Conservation (phyloP, 2,888 invertebrate species). For the Amphipoea lucens region DNA sequence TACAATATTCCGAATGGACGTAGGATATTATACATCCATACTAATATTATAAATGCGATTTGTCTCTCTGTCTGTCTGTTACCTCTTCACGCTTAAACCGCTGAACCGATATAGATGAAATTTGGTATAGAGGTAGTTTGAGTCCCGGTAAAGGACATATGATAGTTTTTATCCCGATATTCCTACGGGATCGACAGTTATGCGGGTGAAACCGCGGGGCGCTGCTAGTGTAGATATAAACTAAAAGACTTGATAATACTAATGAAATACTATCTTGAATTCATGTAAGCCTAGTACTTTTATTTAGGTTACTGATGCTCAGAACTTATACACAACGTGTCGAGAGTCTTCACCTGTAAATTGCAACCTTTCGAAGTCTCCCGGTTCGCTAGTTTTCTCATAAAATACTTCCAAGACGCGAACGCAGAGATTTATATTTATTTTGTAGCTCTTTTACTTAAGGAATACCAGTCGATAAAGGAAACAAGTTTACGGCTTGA, state of each 20-base stretch:
- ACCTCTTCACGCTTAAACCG: too few species aligned
- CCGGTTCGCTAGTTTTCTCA: slow-evolving; percentile 2
- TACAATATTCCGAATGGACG: background rate
- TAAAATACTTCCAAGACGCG: slow-evolving; percentile 42
- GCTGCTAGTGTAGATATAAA: background rate
- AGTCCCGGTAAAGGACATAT: too few species aligned
- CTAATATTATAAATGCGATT: too few species aligned
- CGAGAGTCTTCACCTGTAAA: background rate
- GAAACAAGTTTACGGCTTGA: slow-evolving; percentile 16
- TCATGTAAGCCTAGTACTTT: background rate
- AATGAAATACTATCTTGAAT: background rate
- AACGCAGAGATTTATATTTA: slow-evolving; percentile 44
- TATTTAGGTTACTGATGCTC: background rate
- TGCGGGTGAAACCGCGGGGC: too few species aligned
- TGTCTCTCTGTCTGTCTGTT: too few species aligned
- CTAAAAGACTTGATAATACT: background rate
- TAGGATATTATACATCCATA: too few species aligned
- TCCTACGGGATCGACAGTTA: too few species aligned
- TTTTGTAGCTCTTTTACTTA: slow-evolving; percentile 25
- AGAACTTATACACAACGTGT: background rate
- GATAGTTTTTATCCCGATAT: too few species aligned
- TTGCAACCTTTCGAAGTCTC: background rate
- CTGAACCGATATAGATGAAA: too few species aligned
- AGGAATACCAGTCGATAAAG: slow-evolving; percentile 20
- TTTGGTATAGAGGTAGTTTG: too few species aligned